Conservation (phyloP, 2,888 invertebrate species). For the Empis stercorea region DNA sequence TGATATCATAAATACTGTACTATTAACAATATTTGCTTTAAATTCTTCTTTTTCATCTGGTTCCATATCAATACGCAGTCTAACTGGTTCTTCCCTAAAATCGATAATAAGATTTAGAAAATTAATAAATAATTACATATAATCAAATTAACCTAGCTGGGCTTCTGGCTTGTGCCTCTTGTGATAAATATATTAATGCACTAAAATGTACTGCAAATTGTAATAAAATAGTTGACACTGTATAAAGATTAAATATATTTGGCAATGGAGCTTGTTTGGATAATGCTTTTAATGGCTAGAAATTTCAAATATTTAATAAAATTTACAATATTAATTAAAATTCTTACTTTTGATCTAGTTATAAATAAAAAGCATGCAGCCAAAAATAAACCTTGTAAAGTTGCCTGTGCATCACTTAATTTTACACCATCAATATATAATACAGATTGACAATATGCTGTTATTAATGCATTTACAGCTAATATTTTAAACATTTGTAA, state of each 20-base stretch:
- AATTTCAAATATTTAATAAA: too few relatives aligned
- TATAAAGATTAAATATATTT: constrained; percentile 97
- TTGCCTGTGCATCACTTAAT: constrained; percentile 95
- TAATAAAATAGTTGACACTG: constrained; percentile 82
- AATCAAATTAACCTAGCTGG: constrained; percentile 67
- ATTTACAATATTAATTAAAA: too few relatives aligned
- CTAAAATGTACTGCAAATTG: constrained; percentile 94
- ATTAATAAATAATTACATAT: too few relatives aligned
- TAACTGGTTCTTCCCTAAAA: constrained; percentile 44
- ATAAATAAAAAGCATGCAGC: constrained; percentile 98
- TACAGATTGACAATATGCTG: constrained; percentile 98
- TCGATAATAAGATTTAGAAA: too few relatives aligned
- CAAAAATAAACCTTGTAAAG: constrained; percentile 86
- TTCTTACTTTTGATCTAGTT: constrained; percentile 80
- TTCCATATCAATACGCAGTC: constrained; percentile 44
- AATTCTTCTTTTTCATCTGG: constrained; percentile 72
- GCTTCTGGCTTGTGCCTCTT: constrained; percentile 58
- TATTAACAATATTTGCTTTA: constrained; percentile 88
- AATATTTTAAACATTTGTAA: constrained; percentile 99
- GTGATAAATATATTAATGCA: constrained; percentile 79
- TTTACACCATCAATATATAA: constrained; percentile 96
- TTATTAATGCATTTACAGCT: constrained; percentile 90
- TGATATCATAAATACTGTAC: constrained; percentile 96
- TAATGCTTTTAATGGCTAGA: constrained; percentile 76
- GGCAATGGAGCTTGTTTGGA: constrained; percentile 92